Base-by-base conservation (phyloP, 2,113 vertebrate species). In the Protobothrops flavoviridis region DNA sequence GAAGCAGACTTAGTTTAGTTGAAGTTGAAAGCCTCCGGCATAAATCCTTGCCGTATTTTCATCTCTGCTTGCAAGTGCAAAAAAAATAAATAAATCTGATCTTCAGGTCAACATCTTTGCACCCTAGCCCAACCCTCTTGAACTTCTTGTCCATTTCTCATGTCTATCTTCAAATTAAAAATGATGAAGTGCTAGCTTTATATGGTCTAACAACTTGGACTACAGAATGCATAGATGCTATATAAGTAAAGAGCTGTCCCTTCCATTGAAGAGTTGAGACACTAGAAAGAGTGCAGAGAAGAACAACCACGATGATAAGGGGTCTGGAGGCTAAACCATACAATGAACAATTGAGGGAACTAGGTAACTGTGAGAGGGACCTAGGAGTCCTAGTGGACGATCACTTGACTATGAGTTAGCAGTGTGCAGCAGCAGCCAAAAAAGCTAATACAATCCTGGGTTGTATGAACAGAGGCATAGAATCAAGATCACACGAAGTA, bases 191-290 rank as follows among this genome's bases (percentile, higher is more conserved):
- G 13, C 64, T 81, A 88, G 94, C 88, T 33, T 24, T 94, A 10
- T 89, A 94, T 92, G 94, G 91, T 81, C 96, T 91, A 97, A 94
- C 94, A 96, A 92, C 45, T 59, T 93, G 64, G 94, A 96, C 95
- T 92, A 95, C 2, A 94, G 45, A 10, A 93, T 91, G 23, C 23
- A 93, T 23, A 69, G 56, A 91, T 96, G 93, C 91, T 95, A 94
- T 94, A 96, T 94, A 93, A 93, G 33, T 29, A 45, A 95, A 24
- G 95, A 0, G 43, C 88, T 93, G 94, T 39, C 4, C 52, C 92
- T 92, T 57, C 87, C 48, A 7, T 5, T 59, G 26, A 53, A 59
- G 23, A 24, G 23, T 3, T 1, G 2, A 59, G 23, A 8, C 57
- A 2, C 23, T 24, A 59, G 8, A 59, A 59, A 59, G 23, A 24